phyloP scores from a whole-genome alignment of 1,140 invertebrate genomes.

The Venustaconcha ellipsiformis region DNA sequence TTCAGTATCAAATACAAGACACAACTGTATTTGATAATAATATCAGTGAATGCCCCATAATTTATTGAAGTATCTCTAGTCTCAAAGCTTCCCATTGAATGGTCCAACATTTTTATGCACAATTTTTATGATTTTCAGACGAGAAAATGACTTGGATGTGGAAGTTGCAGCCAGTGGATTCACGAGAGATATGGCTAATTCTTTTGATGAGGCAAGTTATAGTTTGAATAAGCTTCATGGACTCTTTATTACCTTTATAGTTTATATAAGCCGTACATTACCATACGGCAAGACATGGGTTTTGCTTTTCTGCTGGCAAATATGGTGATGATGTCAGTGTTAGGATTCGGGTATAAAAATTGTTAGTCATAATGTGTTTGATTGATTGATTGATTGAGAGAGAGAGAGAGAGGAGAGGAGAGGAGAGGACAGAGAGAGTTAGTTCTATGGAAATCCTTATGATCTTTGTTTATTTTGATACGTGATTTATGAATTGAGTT shows the following conservation, averaged over 20 bases:
- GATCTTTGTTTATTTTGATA: too few species aligned
- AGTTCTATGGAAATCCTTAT: not conserved
- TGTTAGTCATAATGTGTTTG: not conserved
- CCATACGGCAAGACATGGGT: not conserved
- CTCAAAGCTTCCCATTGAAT: too few species aligned
- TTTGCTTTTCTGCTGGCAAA: not conserved
- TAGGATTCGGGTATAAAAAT: not conserved
- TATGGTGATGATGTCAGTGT: not conserved
- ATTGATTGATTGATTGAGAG: too few species aligned
- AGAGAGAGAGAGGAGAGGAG: too few species aligned
- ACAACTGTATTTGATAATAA: too few species aligned
- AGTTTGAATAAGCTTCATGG: too few species aligned
- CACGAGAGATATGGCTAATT: slow-evolving; percentile 86
- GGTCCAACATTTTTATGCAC: too few species aligned
- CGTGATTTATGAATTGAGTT: too few species aligned
- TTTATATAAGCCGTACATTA: slow-evolving; percentile 14
- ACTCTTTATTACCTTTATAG: slow-evolving; percentile 2
- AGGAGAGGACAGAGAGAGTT: not conserved
- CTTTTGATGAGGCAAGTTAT: slow-evolving; percentile 69
- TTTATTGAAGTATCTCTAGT: too few species aligned
- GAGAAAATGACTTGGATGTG: slow-evolving; percentile 86
- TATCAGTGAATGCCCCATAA: too few species aligned
- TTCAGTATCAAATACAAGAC: too few species aligned
- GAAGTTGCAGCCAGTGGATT: slow-evolving; percentile 93
- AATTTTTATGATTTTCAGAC: slow-evolving; percentile 68